Evolutionary conservation across 2,113 vertebrate genomes (phyloP).

Genomic region (Centropristis striata): DNA sequence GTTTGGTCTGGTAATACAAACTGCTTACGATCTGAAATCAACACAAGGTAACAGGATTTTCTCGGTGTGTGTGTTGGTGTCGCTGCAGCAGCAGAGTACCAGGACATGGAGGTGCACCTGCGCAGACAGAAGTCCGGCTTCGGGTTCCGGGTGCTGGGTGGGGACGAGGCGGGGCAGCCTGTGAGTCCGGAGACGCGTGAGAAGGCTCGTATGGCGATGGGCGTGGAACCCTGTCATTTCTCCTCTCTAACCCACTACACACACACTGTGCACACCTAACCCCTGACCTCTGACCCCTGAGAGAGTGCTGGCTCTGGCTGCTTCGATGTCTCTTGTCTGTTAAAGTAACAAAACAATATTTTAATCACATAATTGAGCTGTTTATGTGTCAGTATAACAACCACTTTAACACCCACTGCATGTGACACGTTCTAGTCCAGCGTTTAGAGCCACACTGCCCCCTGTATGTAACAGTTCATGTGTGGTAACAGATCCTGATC

Average conservation of each 20-base stretch:
- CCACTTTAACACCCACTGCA: slow-evolving; percentile 50
- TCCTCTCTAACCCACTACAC: slow-evolving; percentile 69
- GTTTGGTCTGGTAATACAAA: too few species aligned
- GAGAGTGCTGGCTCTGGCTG: slow-evolving; percentile 71
- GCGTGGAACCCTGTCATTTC: slow-evolving; percentile 81
- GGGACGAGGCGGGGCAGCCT: slow-evolving; percentile 97
- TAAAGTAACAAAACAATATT: slow-evolving; percentile 35
- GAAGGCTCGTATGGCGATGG: slow-evolving; percentile 86
- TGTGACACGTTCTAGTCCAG: neutral
- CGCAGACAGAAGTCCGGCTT: slow-evolving; percentile 98
- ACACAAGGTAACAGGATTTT: neutral
- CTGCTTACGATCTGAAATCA: neutral
- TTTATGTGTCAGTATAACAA: slow-evolving; percentile 47
- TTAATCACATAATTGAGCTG: neutral
- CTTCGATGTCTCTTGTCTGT: slow-evolving; percentile 48
- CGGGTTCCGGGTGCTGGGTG: slow-evolving; percentile 97
- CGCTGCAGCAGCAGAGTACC: slow-evolving; percentile 90
- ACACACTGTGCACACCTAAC: slow-evolving; percentile 64
- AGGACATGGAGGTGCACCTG: slow-evolving; percentile 96
- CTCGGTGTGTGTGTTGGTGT: neutral
- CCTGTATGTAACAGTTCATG: slow-evolving; percentile 5
- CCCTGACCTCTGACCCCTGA: slow-evolving; percentile 65
- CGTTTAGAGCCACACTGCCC: neutral
- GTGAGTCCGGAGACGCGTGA: slow-evolving; percentile 91
- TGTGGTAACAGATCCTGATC: slow-evolving; percentile 92